These are phyloP conservation scores for Rhinopomastus cyanomelas DNA, from an alignment of 2,113 vertebrate species.

Conservation along the genomic window DNA sequence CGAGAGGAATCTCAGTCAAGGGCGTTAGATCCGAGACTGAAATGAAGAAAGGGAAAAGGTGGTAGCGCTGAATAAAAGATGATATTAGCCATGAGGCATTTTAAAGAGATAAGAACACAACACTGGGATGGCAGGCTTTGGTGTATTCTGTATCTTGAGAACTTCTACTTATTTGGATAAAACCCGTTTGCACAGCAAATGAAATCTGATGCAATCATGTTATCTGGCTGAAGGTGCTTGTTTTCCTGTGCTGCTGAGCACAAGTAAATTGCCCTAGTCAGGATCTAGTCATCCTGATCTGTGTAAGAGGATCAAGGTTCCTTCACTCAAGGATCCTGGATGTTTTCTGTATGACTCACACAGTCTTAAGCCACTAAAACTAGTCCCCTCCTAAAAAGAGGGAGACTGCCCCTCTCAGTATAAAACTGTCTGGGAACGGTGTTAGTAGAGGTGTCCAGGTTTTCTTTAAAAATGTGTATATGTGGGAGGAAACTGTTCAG, in stretches of 20 bases:
- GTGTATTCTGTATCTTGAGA: neutral
- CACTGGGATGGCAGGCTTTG: neutral
- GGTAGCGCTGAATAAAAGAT: constrained; percentile 15
- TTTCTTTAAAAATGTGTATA: neutral
- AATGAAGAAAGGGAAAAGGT: constrained; percentile 32
- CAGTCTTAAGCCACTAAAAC: neutral
- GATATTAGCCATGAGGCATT: neutral
- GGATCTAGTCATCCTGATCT: constrained; percentile 24
- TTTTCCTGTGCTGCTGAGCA: constrained; percentile 19
- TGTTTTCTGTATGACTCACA: constrained; percentile 60
- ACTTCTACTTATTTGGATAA: constrained; percentile 29
- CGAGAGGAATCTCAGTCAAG: neutral
- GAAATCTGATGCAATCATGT: constrained; percentile 57
- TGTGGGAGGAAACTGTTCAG: neutral
- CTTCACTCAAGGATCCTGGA: constrained; percentile 27
- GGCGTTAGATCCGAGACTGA: neutral
- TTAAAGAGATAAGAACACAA: neutral
- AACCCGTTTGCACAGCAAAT: constrained; percentile 36
- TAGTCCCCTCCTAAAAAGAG: neutral
- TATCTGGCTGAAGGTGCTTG: constrained; percentile 43
- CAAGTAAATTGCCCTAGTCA: constrained; percentile 23
- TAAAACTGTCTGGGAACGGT: neutral
- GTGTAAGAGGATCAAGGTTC: constrained; percentile 22
- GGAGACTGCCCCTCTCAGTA: neutral
- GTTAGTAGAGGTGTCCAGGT: neutral